Evolutionary conservation across 2,113 vertebrate species (phyloP), one percentile per base, ranked within the genome.

Genomic region (Leptosomus discolor): DNA sequence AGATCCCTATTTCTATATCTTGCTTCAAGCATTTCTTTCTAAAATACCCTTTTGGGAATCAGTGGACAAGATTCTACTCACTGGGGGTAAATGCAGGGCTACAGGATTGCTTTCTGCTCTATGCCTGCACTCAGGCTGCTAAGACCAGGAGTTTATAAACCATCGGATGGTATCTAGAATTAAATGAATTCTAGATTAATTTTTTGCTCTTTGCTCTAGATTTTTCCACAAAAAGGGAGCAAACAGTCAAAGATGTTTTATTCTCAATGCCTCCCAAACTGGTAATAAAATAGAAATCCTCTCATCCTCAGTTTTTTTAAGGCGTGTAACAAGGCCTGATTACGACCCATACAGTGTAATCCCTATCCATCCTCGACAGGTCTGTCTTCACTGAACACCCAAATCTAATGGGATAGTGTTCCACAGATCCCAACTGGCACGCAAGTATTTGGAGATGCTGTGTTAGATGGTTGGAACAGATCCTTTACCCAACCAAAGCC

Each of bases 11-110:
- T 92, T 94, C 81, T 87, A 9, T 46, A 32, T 80, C 80, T 88
- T 64, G 41, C 74, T 85, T 83, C 54, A 82, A 95, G n/a, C 14
- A 79, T 69, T 91, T 92, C 32, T 83, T 71, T 97, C 88, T 77
- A 76, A 96, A 97, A 92, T 64, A 80, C 53, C 23, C 50, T 77
- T 94, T 80, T 36, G 74, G 21, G 70, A 91, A 57, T 54, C 68
- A 39, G 36, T 57, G 60, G 83, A 64, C 2, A 8, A 88, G 41
- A 54, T 26, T 82, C 36, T 50, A 13, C 10, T 76, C 41, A 5
- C 32, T 57, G 26, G 0, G 50, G 8, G 3, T 63, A 91, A 84
- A 48, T 54, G 54, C 75, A 48, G 63, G 39, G 58, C 43, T 83
- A 51, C 1, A 8, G 57, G 29, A 61, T 54, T 76, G 8, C 5